phyloP scores from a whole-genome alignment of 2,113 vertebrate species.

The Tyto alba region DNA sequence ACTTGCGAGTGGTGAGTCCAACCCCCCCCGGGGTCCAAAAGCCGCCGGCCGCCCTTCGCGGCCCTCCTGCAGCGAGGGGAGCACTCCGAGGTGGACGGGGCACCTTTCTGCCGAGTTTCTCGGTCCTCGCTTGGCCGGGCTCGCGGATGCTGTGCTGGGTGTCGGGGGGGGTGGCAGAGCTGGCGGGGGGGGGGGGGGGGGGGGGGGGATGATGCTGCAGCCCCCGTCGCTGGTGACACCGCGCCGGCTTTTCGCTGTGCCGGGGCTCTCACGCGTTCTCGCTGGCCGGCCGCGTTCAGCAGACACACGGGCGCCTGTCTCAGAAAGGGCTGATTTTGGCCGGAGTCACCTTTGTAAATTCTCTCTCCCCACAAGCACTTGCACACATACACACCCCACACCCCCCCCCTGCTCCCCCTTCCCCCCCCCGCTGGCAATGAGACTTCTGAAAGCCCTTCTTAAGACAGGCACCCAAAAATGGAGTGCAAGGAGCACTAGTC shows the following conservation, averaged over 20 bases:
- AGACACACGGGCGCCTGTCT: rapidly evolving
- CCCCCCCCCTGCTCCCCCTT: too few relatives aligned
- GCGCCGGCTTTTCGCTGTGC: rapidly evolving
- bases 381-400: too few relatives aligned
- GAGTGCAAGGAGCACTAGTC: background rate
- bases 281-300: rapidly evolving
- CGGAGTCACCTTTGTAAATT: rapidly evolving
- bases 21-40: rapidly evolving
- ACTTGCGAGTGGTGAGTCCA: background rate
- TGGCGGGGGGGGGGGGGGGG: background rate
- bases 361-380: background rate
- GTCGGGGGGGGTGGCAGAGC: background rate
- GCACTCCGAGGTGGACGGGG: background rate
- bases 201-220: background rate
- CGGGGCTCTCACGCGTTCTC: rapidly evolving
- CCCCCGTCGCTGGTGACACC: rapidly evolving
- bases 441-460: background rate
- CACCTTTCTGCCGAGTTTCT: rapidly evolving
- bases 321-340: background rate
- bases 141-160: background rate
- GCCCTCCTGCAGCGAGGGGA: background rate
- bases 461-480: rapidly evolving
- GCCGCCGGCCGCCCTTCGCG: rapidly evolving
- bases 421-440: rapidly evolving
- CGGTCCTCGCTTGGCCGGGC: background rate